Conservation (phyloP, 1,140 invertebrate genomes). For the Leptopilina clavipes region DNA sequence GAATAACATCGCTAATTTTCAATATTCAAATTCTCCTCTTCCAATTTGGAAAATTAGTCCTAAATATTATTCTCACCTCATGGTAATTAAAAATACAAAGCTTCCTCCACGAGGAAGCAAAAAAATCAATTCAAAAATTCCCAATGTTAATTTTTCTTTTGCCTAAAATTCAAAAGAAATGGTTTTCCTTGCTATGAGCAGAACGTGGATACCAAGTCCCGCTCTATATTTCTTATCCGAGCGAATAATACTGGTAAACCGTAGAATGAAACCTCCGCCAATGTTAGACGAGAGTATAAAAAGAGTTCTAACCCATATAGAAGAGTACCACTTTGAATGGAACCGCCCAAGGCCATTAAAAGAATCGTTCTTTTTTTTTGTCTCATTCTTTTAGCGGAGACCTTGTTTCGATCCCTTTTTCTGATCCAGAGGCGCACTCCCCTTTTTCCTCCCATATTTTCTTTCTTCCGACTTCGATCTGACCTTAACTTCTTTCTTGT, state of each 20-base stretch:
- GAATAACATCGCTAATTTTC: neutral
- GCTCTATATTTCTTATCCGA: constrained; percentile 57
- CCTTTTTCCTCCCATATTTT: constrained; percentile 41
- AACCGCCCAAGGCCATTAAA: constrained; percentile 60
- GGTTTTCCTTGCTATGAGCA: constrained; percentile 42
- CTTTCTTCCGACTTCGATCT: constrained; percentile 25
- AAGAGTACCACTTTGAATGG: constrained; percentile 65
- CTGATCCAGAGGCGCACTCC: constrained; percentile 42
- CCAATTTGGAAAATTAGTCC: no score
- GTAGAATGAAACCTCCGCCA: constrained; percentile 69
- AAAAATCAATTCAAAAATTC: no score
- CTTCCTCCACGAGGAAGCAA: no score
- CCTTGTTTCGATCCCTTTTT: constrained; percentile 37
- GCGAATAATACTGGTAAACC: constrained; percentile 66
- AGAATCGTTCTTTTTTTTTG: constrained; percentile 55
- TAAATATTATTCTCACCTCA: no score
- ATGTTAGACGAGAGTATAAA: constrained; percentile 63
- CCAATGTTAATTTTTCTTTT: no score
- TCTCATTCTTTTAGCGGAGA: constrained; percentile 47
- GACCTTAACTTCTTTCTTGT: neutral
- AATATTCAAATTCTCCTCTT: neutral
- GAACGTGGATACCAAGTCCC: constrained; percentile 47
- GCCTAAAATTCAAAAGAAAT: neutral
- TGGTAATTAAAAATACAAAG: no score
- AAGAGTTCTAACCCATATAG: constrained; percentile 63